A percentile compares a stretch with the other conserved stretches of the same genome.
Conservation (phyloP, 2,888 invertebrate genomes). For the Beris morrisii region DNA sequence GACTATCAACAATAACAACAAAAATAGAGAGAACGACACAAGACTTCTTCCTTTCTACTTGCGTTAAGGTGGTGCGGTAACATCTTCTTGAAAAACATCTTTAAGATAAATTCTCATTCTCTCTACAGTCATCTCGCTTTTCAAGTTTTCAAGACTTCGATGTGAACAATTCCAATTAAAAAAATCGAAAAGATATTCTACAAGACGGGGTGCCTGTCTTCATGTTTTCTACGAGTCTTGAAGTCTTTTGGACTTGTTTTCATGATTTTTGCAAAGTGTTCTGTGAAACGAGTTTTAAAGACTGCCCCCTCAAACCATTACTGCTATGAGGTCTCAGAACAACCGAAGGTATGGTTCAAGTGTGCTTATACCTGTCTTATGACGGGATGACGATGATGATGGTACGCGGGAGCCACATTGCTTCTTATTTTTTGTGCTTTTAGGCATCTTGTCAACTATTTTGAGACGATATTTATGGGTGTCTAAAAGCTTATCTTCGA, state of each 20-base stretch:
- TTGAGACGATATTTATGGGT: slow-evolving; percentile 18
- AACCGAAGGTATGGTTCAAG: slow-evolving; percentile 13
- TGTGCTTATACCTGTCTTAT: slow-evolving; percentile 26
- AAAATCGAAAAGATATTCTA: too few relatives aligned
- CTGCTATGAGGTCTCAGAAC: too few relatives aligned
- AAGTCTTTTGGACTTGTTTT: slow-evolving; percentile 3
- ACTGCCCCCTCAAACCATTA: slow-evolving; percentile 1
- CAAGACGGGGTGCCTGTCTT: too few relatives aligned
- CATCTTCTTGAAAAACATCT: slow-evolving; percentile 6
- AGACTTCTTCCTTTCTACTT: too few relatives aligned
- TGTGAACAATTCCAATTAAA: too few relatives aligned
- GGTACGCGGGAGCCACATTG: slow-evolving; percentile 14
- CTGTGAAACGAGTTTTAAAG: neutral
- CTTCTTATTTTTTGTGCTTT: neutral
- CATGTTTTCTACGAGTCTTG: neutral
- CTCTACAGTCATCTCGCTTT: slow-evolving; percentile 1
- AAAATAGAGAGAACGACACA: slow-evolving; percentile 1
- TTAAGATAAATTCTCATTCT: neutral
- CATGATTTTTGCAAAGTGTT: slow-evolving; percentile 5
- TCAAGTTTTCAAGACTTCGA: neutral
- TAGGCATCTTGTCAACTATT: slow-evolving; percentile 15
- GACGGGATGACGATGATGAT: slow-evolving; percentile 6
- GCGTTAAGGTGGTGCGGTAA: too few relatives aligned
- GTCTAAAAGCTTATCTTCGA: slow-evolving; percentile 20
- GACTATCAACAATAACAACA: slow-evolving; percentile 5